Evolutionary conservation across 2,888 invertebrate genomes (phyloP).

Genomic region (Lycocerus yunnanus): DNA sequence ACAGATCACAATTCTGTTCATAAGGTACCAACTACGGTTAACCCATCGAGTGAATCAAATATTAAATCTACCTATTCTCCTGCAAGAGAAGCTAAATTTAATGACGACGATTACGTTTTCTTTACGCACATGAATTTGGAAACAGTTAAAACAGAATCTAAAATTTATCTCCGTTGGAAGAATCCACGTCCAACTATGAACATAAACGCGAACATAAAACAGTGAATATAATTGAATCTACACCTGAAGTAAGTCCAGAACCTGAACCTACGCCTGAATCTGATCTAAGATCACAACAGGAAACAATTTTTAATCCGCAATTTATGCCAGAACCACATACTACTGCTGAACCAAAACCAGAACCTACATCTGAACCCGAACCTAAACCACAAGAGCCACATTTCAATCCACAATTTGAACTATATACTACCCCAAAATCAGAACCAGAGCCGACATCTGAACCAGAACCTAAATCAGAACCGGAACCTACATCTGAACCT

Average conservation of each 20-base stretch:
- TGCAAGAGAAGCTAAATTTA: background rate
- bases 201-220: constrained; percentile 14
- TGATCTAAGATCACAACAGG: constrained; percentile 49
- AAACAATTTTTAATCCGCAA: constrained; percentile 54
- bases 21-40: background rate
- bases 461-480: constrained; percentile 7
- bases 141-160: constrained; percentile 41
- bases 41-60: background rate
- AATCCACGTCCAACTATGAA: constrained; percentile 33
- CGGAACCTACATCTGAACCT: constrained; percentile 35
- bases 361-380: constrained; percentile 29
- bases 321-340: constrained; percentile 55
- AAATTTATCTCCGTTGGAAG: constrained; percentile 37
- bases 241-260: constrained; percentile 33
- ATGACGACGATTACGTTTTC: background rate
- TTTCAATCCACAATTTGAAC: constrained; percentile 20
- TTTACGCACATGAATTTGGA: background rate
- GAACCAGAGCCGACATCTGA: constrained; percentile 45
- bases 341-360: constrained; percentile 35
- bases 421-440: constrained; percentile 57
- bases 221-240: constrained; percentile 9
- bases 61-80: background rate
- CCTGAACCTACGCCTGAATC: constrained; percentile 49
- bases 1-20: background rate
- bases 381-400: constrained; percentile 18